Evolutionary conservation across 2,888 invertebrate genomes (phyloP).

Genomic region (Enchytraeus crypticus): DNA sequence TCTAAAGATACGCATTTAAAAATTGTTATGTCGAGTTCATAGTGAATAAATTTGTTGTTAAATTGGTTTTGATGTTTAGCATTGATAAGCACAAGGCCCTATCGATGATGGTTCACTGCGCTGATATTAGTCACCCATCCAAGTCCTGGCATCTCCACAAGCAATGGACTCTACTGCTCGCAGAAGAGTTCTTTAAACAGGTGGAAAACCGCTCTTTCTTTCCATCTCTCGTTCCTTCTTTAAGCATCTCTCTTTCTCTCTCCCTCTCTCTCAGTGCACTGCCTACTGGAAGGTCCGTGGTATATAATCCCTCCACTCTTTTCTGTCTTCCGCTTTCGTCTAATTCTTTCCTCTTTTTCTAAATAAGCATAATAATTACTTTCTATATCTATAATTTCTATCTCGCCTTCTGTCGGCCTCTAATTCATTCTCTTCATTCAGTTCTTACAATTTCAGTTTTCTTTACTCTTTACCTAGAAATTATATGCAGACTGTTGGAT

Average conservation of each 20-base stretch:
- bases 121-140: slow-evolving; percentile 89
- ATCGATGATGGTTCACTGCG: slow-evolving; percentile 82
- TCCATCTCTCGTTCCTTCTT: background rate
- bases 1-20: background rate
- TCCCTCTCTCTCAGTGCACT: too few species aligned
- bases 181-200: slow-evolving; percentile 87
- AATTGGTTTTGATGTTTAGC: slow-evolving; percentile 48
- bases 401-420: background rate
- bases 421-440: background rate
- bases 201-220: slow-evolving; percentile 26
- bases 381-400: background rate
- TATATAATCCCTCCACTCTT: too few species aligned
- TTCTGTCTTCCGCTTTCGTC: too few species aligned
- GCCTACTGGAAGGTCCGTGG: too few species aligned
- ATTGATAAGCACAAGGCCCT: slow-evolving; percentile 87
- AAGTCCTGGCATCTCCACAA: slow-evolving; percentile 64
- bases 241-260: background rate
- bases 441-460: background rate
- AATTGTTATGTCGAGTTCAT: background rate
- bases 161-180: slow-evolving; percentile 78
- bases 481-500: too few species aligned
- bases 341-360: background rate
- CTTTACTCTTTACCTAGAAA: background rate
- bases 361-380: background rate
- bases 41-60: background rate